These are phyloP conservation scores for Cabera pusaria DNA, from an alignment of 2,888 invertebrate species.

Conservation along the genomic window DNA sequence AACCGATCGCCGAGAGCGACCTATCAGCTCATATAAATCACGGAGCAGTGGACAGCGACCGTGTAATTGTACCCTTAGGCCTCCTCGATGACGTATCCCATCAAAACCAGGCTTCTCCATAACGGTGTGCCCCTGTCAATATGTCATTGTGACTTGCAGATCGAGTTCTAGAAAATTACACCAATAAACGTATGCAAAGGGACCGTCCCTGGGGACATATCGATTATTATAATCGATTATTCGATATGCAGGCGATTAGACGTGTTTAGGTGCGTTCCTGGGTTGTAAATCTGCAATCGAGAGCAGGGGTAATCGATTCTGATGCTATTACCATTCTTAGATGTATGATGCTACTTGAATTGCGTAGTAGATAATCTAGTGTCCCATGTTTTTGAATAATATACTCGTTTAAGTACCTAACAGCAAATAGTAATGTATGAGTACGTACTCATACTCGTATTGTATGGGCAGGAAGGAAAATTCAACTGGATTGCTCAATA, in stretches of 20 bases:
- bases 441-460: no score
- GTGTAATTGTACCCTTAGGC: constrained; percentile 67
- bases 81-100: constrained; percentile 72
- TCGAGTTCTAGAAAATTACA: constrained; percentile 72
- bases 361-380: background rate
- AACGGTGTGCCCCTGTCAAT: constrained; percentile 35
- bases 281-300: constrained; percentile 20
- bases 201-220: constrained; percentile 65
- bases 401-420: no score
- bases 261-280: constrained; percentile 44
- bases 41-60: constrained; percentile 49
- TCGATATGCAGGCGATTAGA: constrained; percentile 50
- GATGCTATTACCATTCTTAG: constrained; percentile 25
- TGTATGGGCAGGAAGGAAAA: no score
- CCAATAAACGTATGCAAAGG: constrained; percentile 70
- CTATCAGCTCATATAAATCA: constrained; percentile 69
- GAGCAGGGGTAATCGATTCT: constrained; percentile 11
- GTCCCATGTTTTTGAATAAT: no score
- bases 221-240: constrained; percentile 69
- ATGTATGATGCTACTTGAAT: constrained; percentile 20
- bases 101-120: constrained; percentile 51
- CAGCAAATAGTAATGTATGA: no score
- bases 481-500: no score
- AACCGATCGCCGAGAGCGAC: constrained; percentile 54
- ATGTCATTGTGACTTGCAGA: constrained; percentile 70